Evolutionary conservation across 2,888 invertebrate species (phyloP).

Genomic region (Eudasyphora cyanicolor): DNA sequence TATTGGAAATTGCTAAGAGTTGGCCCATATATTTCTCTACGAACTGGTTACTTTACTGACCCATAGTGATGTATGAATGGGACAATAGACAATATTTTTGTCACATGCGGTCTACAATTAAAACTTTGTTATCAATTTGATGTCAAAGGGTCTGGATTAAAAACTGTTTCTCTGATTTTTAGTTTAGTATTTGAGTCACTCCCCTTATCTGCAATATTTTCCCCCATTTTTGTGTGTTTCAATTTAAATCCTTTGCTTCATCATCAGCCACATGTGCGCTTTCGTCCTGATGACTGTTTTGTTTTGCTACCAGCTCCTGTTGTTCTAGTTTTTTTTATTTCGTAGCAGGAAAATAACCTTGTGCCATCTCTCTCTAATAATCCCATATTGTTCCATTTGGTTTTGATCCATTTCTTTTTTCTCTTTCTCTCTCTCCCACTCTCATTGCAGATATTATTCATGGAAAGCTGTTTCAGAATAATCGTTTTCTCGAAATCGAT

Average conservation of each 20-base stretch:
- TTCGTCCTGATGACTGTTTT: neutral
- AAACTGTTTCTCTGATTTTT: no score
- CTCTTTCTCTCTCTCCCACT: neutral
- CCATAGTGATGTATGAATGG: no score
- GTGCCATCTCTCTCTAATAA: neutral
- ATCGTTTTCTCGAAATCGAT: conserved; percentile 95
- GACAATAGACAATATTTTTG: no score
- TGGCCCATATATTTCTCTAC: no score
- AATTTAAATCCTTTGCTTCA: neutral
- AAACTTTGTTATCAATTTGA: no score
- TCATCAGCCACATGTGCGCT: neutral
- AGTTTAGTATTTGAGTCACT: no score
- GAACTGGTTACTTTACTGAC: no score
- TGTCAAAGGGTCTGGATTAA: no score
- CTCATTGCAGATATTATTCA: conserved; percentile 90
- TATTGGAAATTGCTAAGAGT: no score
- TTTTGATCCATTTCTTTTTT: neutral
- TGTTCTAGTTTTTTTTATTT: neutral
- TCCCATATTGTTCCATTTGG: conserved; percentile 11
- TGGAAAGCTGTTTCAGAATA: conserved; percentile 97
- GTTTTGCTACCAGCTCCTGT: neutral
- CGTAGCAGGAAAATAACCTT: neutral
- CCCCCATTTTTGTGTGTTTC: neutral
- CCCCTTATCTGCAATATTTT: neutral
- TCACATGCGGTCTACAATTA: no score